Conservation (phyloP, 2,797 vertebrate species). For the Naso thynnoides region DNA sequence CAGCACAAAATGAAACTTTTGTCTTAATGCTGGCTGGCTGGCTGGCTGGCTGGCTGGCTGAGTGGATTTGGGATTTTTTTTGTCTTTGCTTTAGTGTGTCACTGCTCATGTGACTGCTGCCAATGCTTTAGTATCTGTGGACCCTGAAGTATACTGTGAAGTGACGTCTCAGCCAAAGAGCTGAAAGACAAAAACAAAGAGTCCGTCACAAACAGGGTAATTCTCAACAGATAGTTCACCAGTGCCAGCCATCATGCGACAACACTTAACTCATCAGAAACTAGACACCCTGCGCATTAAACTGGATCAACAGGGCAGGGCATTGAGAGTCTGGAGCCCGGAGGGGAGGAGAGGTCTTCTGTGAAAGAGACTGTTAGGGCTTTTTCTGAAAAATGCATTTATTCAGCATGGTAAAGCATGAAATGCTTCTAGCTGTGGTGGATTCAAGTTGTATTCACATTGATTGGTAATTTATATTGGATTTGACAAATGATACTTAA, state of each 20-base stretch:
- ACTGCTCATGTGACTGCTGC: not conserved
- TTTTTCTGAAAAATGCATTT: constrained; percentile 18
- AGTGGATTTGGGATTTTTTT: not conserved
- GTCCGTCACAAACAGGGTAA: constrained; percentile 11
- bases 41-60: not conserved
- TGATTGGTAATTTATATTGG: not conserved
- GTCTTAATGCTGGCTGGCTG: not conserved
- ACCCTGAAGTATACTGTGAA: not conserved
- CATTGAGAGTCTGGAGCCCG: constrained; percentile 4
- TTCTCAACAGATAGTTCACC: constrained; percentile 12
- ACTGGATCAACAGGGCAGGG: constrained; percentile 20
- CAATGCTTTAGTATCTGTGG: not conserved
- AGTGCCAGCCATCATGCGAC: constrained; percentile 14
- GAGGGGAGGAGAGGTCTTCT: constrained; percentile 1
- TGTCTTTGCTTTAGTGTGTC: constrained; percentile 2
- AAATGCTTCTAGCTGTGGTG: constrained; percentile 10
- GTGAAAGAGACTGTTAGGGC: constrained; percentile 30
- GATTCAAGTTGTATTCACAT: not conserved
- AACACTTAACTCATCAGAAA: constrained; percentile 29
- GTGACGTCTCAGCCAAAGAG: not conserved
- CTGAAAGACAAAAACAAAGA: constrained; percentile 6
- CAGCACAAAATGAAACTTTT: constrained; percentile 25
- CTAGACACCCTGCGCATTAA: constrained; percentile 39
- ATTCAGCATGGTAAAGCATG: constrained; percentile 16
- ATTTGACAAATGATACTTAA: constrained; percentile 2